Conservation (phyloP, 2,888 invertebrate genomes). For the Melikaiella ostensackeni region DNA sequence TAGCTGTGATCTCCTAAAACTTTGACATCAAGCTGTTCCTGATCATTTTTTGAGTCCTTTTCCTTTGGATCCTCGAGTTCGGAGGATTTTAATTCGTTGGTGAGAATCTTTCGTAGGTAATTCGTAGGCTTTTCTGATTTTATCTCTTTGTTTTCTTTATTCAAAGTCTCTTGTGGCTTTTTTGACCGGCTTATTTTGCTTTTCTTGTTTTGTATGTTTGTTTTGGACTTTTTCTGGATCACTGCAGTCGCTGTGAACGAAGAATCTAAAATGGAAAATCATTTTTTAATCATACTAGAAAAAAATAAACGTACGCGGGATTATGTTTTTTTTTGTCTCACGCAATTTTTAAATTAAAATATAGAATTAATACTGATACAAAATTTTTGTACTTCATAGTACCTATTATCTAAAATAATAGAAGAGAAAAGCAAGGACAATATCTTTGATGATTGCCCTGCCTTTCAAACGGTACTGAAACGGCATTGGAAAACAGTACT, state of each 20-base stretch:
- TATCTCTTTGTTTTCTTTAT: conserved; percentile 72
- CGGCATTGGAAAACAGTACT: too few species aligned
- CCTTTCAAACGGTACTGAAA: too few species aligned
- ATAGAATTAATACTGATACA: too few species aligned
- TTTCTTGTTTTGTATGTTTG: conserved; percentile 64
- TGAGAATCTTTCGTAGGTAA: conserved; percentile 70
- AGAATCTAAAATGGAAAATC: conserved; percentile 59
- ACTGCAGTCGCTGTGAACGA: conserved; percentile 65
- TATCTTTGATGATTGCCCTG: too few species aligned
- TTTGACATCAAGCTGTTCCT: conserved; percentile 57
- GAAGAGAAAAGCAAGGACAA: too few species aligned
- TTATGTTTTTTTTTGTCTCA: too few species aligned
- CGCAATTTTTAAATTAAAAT: too few species aligned
- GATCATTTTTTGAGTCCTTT: conserved; percentile 54
- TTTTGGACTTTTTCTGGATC: conserved; percentile 63
- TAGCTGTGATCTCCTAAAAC: conserved; percentile 73
- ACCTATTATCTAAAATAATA: too few species aligned
- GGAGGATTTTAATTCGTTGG: conserved; percentile 66
- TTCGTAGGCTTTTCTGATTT: conserved; percentile 68
- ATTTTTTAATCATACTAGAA: neutral
- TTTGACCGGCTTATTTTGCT: conserved; percentile 61
- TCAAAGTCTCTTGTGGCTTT: conserved; percentile 69
- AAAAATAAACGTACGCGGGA: too few species aligned
- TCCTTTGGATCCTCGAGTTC: conserved; percentile 66
- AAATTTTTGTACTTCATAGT: too few species aligned